A percentile compares a stretch with the other conserved stretches of the same genome.
Evolutionary conservation across 1,140 invertebrate genomes (phyloP).

Genomic region (Drosophila oshimai): DNA sequence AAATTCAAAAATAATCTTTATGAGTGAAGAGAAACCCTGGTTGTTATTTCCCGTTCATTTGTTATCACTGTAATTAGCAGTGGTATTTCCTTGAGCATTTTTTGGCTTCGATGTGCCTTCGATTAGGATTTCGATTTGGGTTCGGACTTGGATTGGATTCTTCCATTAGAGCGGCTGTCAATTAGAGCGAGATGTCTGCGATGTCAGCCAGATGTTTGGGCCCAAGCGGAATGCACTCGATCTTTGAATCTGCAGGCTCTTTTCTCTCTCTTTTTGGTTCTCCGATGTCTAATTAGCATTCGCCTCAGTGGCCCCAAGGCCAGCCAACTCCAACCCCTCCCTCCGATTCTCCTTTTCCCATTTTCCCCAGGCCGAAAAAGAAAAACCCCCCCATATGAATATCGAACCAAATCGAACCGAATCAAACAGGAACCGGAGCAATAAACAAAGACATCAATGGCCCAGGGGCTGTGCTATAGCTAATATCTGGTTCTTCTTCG

Average conservation of each 20-base stretch:
- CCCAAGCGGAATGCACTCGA: conserved; percentile 21
- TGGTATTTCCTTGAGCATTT: conserved; percentile 8
- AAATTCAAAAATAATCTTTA: too few relatives aligned
- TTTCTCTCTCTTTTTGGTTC: not conserved
- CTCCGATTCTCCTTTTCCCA: too few relatives aligned
- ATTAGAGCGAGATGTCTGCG: conserved; percentile 29
- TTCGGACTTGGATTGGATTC: conserved; percentile 19
- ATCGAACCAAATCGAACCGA: not conserved
- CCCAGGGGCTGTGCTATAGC: conserved; percentile 34
- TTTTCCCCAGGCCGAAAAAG: not conserved
- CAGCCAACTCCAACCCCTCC: not conserved
- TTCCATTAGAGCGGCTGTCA: conserved; percentile 36
- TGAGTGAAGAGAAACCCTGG: too few relatives aligned
- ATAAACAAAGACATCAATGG: conserved; percentile 77
- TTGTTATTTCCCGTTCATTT: not conserved
- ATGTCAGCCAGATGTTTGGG: conserved; percentile 14
- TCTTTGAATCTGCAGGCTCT: not conserved
- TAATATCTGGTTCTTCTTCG: not conserved
- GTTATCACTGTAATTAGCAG: conserved; percentile 16
- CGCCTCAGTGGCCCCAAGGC: conserved; percentile 21
- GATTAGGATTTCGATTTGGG: not conserved
- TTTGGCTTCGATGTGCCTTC: not conserved
- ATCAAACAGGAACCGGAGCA: conserved; percentile 49
- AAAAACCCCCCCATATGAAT: not conserved
- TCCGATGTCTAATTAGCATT: conserved; percentile 32